phyloP scores from a whole-genome alignment of 2,888 invertebrate species.

The Cryptosula pallasiana region DNA sequence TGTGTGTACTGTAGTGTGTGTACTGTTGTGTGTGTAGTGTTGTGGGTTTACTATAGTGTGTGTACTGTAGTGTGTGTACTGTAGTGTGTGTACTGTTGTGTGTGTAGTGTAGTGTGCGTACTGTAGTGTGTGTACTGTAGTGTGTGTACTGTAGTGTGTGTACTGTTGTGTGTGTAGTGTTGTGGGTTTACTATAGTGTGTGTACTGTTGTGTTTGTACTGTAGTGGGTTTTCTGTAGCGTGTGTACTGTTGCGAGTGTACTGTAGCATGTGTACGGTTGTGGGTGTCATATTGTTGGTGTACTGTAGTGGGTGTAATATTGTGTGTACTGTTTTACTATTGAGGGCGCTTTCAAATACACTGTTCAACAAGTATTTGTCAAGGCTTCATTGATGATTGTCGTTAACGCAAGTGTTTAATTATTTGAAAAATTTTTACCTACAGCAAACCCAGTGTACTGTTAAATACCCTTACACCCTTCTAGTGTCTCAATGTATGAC shows the following conservation, averaged over 20 bases:
- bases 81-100: too few species aligned
- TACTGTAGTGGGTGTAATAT: not conserved
- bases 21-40: not conserved
- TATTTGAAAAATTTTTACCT: too few species aligned
- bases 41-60: not conserved
- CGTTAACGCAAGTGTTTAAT: too few species aligned
- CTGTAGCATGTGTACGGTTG: not conserved
- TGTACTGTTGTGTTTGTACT: not conserved
- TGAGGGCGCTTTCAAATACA: too few species aligned
- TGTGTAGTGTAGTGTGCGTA: not conserved
- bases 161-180: not conserved
- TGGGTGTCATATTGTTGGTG: not conserved
- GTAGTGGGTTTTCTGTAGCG: not conserved
- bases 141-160: not conserved
- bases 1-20: too few species aligned
- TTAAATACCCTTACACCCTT: too few species aligned
- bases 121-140: not conserved
- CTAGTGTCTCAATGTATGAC: too few species aligned
- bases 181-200: not conserved
- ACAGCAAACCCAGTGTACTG: too few species aligned
- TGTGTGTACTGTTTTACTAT: not conserved
- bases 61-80: too few species aligned
- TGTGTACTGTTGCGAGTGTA: not conserved
- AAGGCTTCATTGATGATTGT: too few species aligned
- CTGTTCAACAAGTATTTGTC: too few species aligned